Base-by-base conservation (phyloP, 2,797 vertebrate genomes). In the Gephyroberyx darwinii region DNA sequence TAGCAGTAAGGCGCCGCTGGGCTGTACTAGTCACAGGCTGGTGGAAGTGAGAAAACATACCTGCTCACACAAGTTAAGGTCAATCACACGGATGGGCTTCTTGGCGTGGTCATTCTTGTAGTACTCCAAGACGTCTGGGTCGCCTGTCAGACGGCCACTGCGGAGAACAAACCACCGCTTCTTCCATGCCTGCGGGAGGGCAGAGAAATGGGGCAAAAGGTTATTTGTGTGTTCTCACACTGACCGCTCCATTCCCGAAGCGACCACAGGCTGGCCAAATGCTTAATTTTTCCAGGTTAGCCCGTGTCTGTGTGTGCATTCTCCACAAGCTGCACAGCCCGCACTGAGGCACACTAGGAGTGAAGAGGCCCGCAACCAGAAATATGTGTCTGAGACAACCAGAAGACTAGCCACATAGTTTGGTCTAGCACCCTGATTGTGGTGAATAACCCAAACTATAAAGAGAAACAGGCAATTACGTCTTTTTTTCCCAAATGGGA, bases 81-180 rank as follows among this genome's bases (percentile, higher is more conserved):
- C 97, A 82, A 99, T 99, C 91, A 99, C 96, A 61, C 98, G 96
- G 81, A 99, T 99, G 69, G 98, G 98, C 90, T 99, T 99, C 91
- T 98, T 99, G 86, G 97, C 93, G 64, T 97, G 96, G 93, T 99
- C 96, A 95, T 99, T 99, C 94, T 99, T 99, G 94, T 99, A 99
- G 90, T 99, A 99, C 86, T 99, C 98, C 94, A 99, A 78, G 65
- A 99, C 97, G 78, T 99, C 98, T 8, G 98, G 96, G 91, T 99
- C 98, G 85, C 98, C 98, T 0, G 97, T 97, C 90, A 99, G 89
- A 90, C 97, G 96, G 76, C 98, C 98, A 1, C 97, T 98, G 92
- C 98, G 97, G 75, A 99, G 94, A 82, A 99, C 91, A 91, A 99
- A 99, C 98, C 98, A 99, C 88, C 98, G 95, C 90, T 98, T 98